Conservation (phyloP, 2,113 vertebrate genomes). For the Sturnus vulgaris region DNA sequence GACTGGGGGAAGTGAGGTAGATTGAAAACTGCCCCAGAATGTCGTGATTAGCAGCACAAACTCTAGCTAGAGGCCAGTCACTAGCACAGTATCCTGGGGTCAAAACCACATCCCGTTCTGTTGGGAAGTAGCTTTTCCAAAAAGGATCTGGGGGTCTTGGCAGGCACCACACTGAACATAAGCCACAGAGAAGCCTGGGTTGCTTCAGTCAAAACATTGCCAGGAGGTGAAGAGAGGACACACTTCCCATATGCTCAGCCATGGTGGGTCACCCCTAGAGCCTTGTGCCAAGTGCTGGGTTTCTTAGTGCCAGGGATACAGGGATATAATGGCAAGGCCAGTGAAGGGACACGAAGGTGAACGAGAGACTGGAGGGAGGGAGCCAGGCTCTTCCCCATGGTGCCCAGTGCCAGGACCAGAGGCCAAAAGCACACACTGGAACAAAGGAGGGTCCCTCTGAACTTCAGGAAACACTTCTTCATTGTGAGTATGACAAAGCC, state of each 20-base stretch:
- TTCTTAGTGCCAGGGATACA: background rate
- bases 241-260: background rate
- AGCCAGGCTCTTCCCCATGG: background rate
- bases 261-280: background rate
- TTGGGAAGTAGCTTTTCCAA: background rate
- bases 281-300: background rate
- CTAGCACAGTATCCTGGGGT: background rate
- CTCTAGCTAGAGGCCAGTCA: background rate
- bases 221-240: background rate
- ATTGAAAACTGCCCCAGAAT: background rate
- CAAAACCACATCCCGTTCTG: background rate
- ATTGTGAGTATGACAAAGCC: background rate
- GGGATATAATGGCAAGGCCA: background rate
- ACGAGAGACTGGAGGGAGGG: background rate
- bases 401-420: background rate
- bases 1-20: background rate
- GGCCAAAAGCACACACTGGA: fast-evolving
- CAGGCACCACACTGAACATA: background rate
- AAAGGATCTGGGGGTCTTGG: background rate
- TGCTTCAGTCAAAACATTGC: background rate
- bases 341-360: fast-evolving
- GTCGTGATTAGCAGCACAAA: background rate
- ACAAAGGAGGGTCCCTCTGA: background rate
- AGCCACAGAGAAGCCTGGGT: background rate
- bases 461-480: background rate